Percentiles rank a stretch among this genome's conserved stretches.
Evolutionary conservation across 2,113 vertebrate species (phyloP).

Genomic region (Perognathus longimembris): DNA sequence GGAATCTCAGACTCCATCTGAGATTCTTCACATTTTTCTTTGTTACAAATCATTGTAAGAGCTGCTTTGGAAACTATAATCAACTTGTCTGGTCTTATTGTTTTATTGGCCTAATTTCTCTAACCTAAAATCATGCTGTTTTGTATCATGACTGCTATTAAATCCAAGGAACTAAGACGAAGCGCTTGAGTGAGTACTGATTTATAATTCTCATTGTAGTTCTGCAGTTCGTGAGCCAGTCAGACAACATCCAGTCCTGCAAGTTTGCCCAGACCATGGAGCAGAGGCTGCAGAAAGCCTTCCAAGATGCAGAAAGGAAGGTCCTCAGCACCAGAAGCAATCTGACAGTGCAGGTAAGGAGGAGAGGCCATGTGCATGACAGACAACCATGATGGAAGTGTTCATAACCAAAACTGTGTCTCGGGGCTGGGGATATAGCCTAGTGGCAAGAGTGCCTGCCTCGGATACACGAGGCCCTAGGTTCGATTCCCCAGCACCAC

Average conservation of each 20-base stretch:
- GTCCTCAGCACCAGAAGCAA: constrained; percentile 90
- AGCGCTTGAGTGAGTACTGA: background rate
- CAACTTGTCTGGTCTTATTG: background rate
- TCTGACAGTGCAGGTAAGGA: constrained; percentile 93
- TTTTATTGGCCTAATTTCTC: constrained; percentile 53
- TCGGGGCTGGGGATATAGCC: no score
- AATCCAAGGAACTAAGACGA: background rate
- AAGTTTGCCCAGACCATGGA: constrained; percentile 97
- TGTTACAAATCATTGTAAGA: constrained; percentile 54
- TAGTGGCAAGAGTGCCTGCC: no score
- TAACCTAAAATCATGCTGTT: constrained; percentile 15
- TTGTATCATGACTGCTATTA: background rate
- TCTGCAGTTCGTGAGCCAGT: constrained; percentile 94
- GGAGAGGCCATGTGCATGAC: background rate
- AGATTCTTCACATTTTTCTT: constrained; percentile 52
- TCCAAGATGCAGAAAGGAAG: constrained; percentile 94
- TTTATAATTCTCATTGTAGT: constrained; percentile 86
- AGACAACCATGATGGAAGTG: background rate
- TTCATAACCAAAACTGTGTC: background rate
- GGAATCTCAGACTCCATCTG: background rate
- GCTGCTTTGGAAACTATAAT: constrained; percentile 34
- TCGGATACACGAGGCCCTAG: no score
- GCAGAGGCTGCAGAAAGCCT: constrained; percentile 94
- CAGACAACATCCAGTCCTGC: constrained; percentile 94
- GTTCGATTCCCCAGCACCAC: no score